Base-by-base conservation (phyloP, 2,113 vertebrate species). In the Callospermophilus lateralis region DNA sequence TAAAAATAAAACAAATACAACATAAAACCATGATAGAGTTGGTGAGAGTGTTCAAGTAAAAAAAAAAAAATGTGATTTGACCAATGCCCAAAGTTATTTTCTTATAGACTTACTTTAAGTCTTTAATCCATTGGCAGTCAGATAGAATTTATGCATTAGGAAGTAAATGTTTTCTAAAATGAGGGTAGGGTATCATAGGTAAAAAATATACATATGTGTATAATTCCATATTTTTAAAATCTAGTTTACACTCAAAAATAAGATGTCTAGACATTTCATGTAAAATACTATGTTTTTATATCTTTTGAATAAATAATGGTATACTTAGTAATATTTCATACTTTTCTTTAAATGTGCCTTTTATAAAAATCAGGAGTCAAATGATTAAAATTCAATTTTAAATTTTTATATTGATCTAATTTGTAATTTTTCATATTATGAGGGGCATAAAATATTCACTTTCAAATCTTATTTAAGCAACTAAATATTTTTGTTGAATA, bases 81-180 rank as follows among this genome's bases (percentile, higher is more conserved):
- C 61, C 20, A 68, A 6, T 88, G 8, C 7, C 73, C 42, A 91
- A 80, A 86, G 32, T 70, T 74, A 61, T 84, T 63, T 68, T 92
- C 34, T 88, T 93, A 3, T 19, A 58, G n/a, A 39, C 15, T 73
- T 92, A 1, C 81, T 13, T 2, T 92, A 2, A 72, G 32, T n/a
- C 30, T 61, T 94, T 74, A 12, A 76, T n/a, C 48, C 30, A 34
- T 94, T 84, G 24, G 4, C 0, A 67, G 22, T 78, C 53, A 73
- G 24, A 45, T 92, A 6, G 5, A 81, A 77, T 79, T 85, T 84
- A 2, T 84, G 0, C 51, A 42, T 84, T 84, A 95, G 8, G 45
- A 84, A 92, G n/a, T 45, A 90, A n/a, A 8, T 72, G 4, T 91
- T 86, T 95, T 70, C 6, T 93, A 80, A 83, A 81, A 63, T 61